These are phyloP conservation scores for Pipistrellus pipistrellus DNA, from an alignment of 2,797 vertebrate genomes.

Conservation along the genomic window DNA sequence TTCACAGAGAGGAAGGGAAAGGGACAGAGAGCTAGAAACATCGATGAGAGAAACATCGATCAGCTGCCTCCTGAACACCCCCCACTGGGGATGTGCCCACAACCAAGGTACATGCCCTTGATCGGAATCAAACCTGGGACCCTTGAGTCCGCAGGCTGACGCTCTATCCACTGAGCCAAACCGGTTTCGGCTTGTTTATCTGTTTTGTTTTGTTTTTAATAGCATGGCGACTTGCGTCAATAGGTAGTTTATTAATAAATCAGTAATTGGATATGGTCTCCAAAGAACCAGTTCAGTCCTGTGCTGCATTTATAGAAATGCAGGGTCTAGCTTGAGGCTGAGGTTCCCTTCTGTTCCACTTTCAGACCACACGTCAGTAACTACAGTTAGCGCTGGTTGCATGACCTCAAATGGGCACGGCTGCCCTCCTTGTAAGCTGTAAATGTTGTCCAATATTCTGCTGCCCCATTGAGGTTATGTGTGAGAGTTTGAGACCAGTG, in stretches of 20 bases:
- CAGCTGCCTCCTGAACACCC: no score
- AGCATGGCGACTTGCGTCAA: background rate
- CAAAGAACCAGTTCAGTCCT: background rate
- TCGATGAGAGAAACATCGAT: no score
- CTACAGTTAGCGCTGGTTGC: background rate
- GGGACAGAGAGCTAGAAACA: no score
- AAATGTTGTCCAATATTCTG: background rate
- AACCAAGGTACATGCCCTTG: no score
- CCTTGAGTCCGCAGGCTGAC: no score
- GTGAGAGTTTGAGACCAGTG: background rate
- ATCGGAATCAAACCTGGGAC: no score
- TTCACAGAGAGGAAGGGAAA: no score
- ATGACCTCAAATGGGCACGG: background rate
- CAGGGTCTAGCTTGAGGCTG: background rate
- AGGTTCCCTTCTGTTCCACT: background rate
- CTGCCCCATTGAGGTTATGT: background rate
- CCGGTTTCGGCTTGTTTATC: no score
- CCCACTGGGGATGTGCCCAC: no score
- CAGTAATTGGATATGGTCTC: background rate
- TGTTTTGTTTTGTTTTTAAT: slow-evolving; percentile 21
- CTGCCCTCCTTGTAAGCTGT: background rate
- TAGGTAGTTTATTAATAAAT: background rate
- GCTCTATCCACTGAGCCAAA: no score
- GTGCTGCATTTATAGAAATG: background rate
- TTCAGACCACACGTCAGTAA: background rate